Base-by-base conservation (phyloP, 2,888 invertebrate species). In the Callimorpha dominula region DNA sequence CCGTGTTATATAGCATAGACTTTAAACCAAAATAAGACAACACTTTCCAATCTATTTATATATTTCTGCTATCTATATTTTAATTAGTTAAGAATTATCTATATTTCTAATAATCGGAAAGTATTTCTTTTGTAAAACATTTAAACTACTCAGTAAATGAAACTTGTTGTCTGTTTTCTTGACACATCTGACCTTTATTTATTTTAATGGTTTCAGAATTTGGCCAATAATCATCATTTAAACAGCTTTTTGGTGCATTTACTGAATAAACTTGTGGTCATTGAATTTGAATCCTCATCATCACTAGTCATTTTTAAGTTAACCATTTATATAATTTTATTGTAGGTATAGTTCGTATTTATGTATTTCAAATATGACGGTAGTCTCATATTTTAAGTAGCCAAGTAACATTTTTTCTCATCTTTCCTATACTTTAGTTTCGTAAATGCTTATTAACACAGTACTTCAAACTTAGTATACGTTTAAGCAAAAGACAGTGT, bases 341-440 rank as follows among this genome's bases (percentile, higher is more conserved):
- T 65, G 15, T 65, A 46, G n/a, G 20, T 65, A 15, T 65, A 65
- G 31, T 31, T 65, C 20, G 14, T 14, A 65, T 65, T 65, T 9
- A 50, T 50, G 40, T 50, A 5, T 0, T 11, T 40, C 43, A 50
- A 17, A 50, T 65, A 49, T 65, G 4, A 50, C 8, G 11, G 31
- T 50, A 17, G 7, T 20, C 31, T 20, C 20, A 14, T 60, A 9
- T 57, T 1, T 12, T 57, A 12, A 31, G 31, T 1, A 0, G 14
- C 6, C 2, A 6, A 31, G 31, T 31, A 12, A 60, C 20, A 60
- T 31, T 40, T 50, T 50, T 20, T 57, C 14, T 31, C 49, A 9
- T 17, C 40, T 12, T 62, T 40, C 14, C 14, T 62, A 40, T 46
- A 62, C 62, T 11, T 14, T 62, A 12, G 49, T 50, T 57, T 11